Evolutionary conservation across 2,797 vertebrate species (phyloP), one percentile per base, ranked within the genome.

Genomic region (Gymnopithys bicolor): DNA sequence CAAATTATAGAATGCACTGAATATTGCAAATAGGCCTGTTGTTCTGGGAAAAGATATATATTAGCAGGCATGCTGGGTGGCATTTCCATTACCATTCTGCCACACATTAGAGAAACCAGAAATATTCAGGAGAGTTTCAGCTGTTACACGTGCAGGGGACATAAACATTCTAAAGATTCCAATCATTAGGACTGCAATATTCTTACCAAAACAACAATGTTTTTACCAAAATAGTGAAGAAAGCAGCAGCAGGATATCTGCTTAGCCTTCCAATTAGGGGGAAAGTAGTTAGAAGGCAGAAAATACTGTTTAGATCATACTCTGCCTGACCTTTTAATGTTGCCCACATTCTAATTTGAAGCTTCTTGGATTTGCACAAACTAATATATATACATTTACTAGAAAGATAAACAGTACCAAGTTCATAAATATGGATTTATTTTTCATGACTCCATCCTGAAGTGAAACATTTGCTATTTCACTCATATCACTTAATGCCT

Each of bases 311-410:
- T 81, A 66, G 58, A 59, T 71, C 27, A 52, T 55, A 82, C 66
- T 91, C 86, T 81, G 43, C 28, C 69, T 96, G 90, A 95, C 80
- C 84, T 95, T 97, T 95, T 55, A 66, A 95, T 73, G 79, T 33
- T 94, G 49, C 41, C 41, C 80, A 70, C 25, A 11, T 75, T 89
- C 66, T 83, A 90, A 81, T 92, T 77, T 91, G 53, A 92, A 90
- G 67, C 68, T 93, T 91, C 85, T 78, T 84, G 88, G 87, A 84
- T 90, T 86, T 92, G 45, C 78, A 92, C 58, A 59, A 84, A 95
- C 89, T 80, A 77, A 85, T 95, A 41, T 92, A 69, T 41, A 94
- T 89, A 78, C 74, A 23, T 66, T 94, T 89, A 56, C 68, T 48
- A 32, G 52, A 62, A 55, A 89, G 6, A 93, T 13, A 91, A 87